phyloP scores from a whole-genome alignment of 2,888 invertebrate genomes.

The Teleogryllus oceanicus region DNA sequence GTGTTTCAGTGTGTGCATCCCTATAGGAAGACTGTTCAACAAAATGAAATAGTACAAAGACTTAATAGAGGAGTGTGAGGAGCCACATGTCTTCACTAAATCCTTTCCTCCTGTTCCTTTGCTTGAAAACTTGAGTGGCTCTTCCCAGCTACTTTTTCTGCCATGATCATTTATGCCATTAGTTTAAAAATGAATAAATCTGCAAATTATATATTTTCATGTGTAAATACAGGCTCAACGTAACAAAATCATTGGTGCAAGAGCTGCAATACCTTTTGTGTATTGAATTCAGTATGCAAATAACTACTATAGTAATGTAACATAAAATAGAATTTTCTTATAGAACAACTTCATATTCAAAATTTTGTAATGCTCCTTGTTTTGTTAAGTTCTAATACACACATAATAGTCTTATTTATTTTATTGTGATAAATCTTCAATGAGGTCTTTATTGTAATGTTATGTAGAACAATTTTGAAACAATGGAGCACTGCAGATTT shows the following conservation, averaged over 20 bases:
- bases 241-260: not conserved
- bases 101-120: not conserved
- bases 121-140: not conserved
- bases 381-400: no score
- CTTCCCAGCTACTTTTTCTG: not conserved
- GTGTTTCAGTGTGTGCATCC: not conserved
- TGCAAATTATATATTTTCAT: conserved; percentile 2
- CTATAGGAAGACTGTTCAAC: not conserved
- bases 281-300: conserved; percentile 9
- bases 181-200: not conserved
- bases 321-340: no score
- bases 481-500: no score
- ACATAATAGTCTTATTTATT: no score
- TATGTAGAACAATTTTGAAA: no score
- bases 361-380: no score
- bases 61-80: not conserved
- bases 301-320: not conserved
- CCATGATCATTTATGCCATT: not conserved
- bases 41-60: conserved; percentile 11
- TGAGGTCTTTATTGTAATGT: no score
- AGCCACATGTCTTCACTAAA: not conserved
- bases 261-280: not conserved
- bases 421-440: no score
- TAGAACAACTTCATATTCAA: no score
- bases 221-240: not conserved